Evolutionary conservation across 2,113 vertebrate species (phyloP).

Genomic region (Pedetes capensis): DNA sequence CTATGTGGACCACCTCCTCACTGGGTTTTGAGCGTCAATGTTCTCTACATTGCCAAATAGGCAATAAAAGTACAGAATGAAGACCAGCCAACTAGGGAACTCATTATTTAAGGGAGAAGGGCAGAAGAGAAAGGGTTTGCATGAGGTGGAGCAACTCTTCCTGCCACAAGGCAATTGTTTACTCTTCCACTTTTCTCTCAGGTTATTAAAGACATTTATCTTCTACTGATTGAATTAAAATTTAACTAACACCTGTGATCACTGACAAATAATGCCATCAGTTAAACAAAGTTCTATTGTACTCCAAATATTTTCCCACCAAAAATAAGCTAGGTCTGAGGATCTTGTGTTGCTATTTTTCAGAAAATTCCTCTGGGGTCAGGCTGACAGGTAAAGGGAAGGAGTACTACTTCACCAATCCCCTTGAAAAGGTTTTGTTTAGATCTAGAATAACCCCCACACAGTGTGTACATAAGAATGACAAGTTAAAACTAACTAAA

Average conservation of each 20-base stretch:
- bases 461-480: background rate
- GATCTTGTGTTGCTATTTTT: background rate
- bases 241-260: background rate
- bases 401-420: background rate
- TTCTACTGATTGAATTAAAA: background rate
- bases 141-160: background rate
- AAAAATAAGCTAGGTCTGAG: background rate
- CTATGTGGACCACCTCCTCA: background rate
- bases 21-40: background rate
- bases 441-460: background rate
- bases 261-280: background rate
- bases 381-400: background rate
- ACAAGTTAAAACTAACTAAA: background rate
- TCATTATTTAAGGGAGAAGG: background rate
- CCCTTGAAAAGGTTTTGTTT: background rate
- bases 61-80: background rate
- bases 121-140: background rate
- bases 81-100: background rate
- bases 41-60: background rate
- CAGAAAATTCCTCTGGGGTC: background rate
- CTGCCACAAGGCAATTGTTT: background rate
- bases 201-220: background rate
- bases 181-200: background rate
- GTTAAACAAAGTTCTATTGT: background rate
- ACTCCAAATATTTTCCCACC: background rate